Base-by-base conservation (phyloP, 2,113 vertebrate species). In the Recurvirostra avosetta region DNA sequence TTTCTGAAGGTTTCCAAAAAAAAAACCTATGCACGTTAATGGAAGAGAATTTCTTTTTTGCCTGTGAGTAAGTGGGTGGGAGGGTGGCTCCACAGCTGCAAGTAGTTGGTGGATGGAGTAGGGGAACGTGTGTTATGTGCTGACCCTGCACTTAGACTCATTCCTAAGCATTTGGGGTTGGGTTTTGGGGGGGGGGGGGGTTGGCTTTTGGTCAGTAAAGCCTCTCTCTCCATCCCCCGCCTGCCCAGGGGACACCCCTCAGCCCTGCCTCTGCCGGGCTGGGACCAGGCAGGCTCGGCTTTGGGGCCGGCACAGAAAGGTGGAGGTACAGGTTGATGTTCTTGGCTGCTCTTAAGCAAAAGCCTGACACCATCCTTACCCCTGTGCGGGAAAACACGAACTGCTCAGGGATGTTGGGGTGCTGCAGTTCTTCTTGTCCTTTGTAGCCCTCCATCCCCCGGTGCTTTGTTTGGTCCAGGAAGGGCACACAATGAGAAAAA, bases 401-500 rank as follows among this genome's bases (percentile, higher is more conserved):
- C 25, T 26, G 38, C 38, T 72, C 34, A 3, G 27, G n/a, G 36
- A 8, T 1, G 12, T 27, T 61, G n/a, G 62, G 74, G 30, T 34
- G 47, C 12, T 66, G 47, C 30, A 59, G 41, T 7, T 32, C 47
- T 40, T 52, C 47, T 36, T 47, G 43, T 15, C 66, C 52, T 65
- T 52, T 53, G 29, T 2, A 29, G 11, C 36, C 30, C 32, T 53
- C 34, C 1, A 1, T 43, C 38, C 22, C 36, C 13, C 2, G 0
- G 22, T 47, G 52, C 53, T 84, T 73, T 63, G 29, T 71, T 72
- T 43, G 11, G 12, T 34, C 59, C 45, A 43, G 38, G 41, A 92
- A 53, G 41, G 45, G 41, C 23, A 58, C 16, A 12, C 29, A 53
- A 32, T 32, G 12, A 82, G 18, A 55, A 36, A 61, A n/a, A 67